A percentile compares a stretch with the other conserved stretches of the same genome.
phyloP scores from a whole-genome alignment of 2,888 invertebrate species.

The Drosophila nigricruria region DNA sequence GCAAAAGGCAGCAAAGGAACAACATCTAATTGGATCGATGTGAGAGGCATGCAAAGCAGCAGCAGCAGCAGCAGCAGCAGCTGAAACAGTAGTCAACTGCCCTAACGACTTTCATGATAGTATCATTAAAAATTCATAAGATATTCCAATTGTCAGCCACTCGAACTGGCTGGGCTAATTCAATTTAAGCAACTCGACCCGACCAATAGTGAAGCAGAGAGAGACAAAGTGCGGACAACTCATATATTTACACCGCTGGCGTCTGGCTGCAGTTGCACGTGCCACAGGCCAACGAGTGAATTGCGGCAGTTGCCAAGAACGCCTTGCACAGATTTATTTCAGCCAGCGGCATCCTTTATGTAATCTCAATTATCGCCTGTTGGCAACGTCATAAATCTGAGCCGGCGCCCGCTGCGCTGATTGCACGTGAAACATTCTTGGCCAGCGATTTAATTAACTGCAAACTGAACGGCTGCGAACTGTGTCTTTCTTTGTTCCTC shows the following conservation, averaged over 20 bases:
- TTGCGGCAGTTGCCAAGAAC: constrained; percentile 50
- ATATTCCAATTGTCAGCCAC: constrained; percentile 28
- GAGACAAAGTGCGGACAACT: constrained; percentile 10
- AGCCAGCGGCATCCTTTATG: constrained; percentile 59
- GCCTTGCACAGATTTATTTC: constrained; percentile 71
- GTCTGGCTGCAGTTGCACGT: constrained; percentile 76
- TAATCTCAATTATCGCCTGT: constrained; percentile 79
- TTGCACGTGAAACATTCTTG: constrained; percentile 60
- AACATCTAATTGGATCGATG: constrained; percentile 78
- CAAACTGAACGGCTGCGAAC: constrained; percentile 49
- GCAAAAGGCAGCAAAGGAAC: constrained; percentile 35
- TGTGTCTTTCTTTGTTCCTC: constrained; percentile 11
- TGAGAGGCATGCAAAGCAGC: constrained; percentile 45
- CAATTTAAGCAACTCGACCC: constrained; percentile 55
- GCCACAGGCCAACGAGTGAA: constrained; percentile 62
- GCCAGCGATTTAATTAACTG: constrained; percentile 69
- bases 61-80: constrained; percentile 14
- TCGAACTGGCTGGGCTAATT: constrained; percentile 57
- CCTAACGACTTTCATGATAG: constrained; percentile 32
- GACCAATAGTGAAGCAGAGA: constrained; percentile 11
- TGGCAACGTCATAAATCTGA: constrained; percentile 70
- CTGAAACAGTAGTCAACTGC: constrained; percentile 4
- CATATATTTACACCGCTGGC: constrained; percentile 72
- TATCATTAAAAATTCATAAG: constrained; percentile 71
- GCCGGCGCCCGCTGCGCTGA: constrained; percentile 47